These are phyloP conservation scores for Hydrotaea diabolus DNA, from an alignment of 2,888 invertebrate species.

Conservation along the genomic window DNA sequence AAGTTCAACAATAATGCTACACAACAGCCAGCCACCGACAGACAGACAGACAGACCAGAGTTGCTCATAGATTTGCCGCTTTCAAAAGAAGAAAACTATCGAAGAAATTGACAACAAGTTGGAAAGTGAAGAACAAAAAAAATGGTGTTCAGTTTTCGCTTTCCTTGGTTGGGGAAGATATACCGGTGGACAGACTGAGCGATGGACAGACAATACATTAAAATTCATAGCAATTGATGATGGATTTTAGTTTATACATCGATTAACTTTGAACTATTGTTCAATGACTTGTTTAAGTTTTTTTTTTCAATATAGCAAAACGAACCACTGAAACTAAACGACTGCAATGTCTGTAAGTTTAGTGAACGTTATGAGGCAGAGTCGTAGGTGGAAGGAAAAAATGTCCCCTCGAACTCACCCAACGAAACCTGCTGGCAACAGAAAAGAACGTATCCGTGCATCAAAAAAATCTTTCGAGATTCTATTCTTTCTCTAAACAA, in stretches of 20 bases:
- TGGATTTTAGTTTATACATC: constrained; percentile 52
- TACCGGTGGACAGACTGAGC: not conserved
- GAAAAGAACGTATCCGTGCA: no score
- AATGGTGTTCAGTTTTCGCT: constrained; percentile 42
- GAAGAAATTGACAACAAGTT: constrained; percentile 50
- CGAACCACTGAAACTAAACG: no score
- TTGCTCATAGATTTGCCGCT: not conserved
- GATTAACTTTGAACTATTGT: constrained; percentile 60
- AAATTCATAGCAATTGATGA: constrained; percentile 60
- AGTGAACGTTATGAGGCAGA: no score
- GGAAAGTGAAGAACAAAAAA: constrained; percentile 22
- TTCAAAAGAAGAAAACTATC: constrained; percentile 29
- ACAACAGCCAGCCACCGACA: not conserved
- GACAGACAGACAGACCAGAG: not conserved
- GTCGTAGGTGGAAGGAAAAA: no score
- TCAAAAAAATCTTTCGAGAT: no score
- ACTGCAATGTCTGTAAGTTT: not conserved
- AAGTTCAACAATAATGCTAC: constrained; percentile 23
- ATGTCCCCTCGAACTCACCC: no score
- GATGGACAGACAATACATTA: not conserved
- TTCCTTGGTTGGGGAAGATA: constrained; percentile 30
- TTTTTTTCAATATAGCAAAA: no score
- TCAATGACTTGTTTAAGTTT: constrained; percentile 59
- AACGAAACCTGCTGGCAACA: no score
- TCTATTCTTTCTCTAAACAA: no score